Base-by-base conservation (phyloP, 37 sponge, comb jelly and placozoan genomes). In the Halichondria panicea region DNA sequence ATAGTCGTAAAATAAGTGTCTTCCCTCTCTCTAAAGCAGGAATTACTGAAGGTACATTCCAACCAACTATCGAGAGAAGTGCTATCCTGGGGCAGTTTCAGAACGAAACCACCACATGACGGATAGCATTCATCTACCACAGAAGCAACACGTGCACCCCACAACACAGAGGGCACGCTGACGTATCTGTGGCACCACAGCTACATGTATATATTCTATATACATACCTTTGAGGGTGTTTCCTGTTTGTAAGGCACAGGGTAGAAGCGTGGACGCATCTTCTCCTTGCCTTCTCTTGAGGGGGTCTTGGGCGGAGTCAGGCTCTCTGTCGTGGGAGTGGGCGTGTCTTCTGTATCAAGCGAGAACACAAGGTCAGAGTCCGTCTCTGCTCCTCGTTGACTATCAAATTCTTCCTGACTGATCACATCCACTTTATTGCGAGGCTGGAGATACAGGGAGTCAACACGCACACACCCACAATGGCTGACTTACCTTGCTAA, bases 331-430 rank as follows among this genome's bases (percentile, higher is more conserved):
- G 55, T 12, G 3, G 56, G 9, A 28, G 73, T 53, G 30, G 54
- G 27, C 0, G 54, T 24, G 35, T 79, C 80, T 35, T 68, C 70
- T 45, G 55, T 41, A 30, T 68, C 70, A 22, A 69, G 70, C 9
- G 58, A 60, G 35, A 79, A 79, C 50, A 79, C 60, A 9, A 79
- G 42, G 35, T 69, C 80, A 21, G 15, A 27, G 53, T 63, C 63
- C 35, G 56, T 76, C 1, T 86, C 87, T 31, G 0, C 63, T 37
- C 71, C 87, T 68, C 81, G 43, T 63, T 88, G 88, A 6, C 57
- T 44, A 50, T 85, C 92, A 84, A 92, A 92, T 65, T 92, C 89
- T 18, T 83, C 86, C 63, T 84, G 40, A 5, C 86, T 77, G 21
- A 92, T 84, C 21, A 92, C 72, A 19, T 65, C 85, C 19, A 92